A percentile compares a stretch with the other conserved stretches of the same genome.
These are phyloP conservation scores for Ceratotherium simum DNA, from an alignment of 2,113 vertebrate species.

Conservation along the genomic window DNA sequence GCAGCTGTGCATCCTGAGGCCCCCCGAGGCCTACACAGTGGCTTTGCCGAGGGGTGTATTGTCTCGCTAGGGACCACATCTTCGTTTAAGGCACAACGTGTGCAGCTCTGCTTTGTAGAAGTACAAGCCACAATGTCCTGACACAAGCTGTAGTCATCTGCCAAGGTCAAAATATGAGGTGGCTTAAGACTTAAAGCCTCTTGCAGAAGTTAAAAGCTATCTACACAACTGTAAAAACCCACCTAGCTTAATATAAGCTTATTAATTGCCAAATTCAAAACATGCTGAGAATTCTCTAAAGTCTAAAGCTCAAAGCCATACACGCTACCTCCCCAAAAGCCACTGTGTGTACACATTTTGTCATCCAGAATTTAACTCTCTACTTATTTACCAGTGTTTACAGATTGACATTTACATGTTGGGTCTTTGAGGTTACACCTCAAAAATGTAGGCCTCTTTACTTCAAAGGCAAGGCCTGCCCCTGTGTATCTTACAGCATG, in stretches of 20 bases:
- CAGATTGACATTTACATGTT: background rate
- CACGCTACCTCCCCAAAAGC: background rate
- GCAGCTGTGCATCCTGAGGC: background rate
- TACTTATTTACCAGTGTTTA: background rate
- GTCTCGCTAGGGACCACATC: background rate
- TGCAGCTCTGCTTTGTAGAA: background rate
- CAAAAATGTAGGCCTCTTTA: background rate
- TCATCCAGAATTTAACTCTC: background rate
- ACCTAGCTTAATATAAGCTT: background rate
- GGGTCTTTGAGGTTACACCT: background rate
- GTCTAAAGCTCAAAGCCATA: background rate
- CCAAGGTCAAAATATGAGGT: background rate
- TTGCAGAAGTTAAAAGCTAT: conserved; percentile 26
- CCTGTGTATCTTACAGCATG: background rate
- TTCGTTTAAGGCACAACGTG: background rate
- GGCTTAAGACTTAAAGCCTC: background rate
- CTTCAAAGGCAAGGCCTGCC: background rate
- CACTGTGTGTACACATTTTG: background rate
- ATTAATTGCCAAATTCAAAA: background rate
- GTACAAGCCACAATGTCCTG: background rate
- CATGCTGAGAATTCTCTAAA: background rate
- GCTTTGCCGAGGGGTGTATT: background rate
- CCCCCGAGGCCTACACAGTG: background rate
- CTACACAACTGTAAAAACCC: background rate
- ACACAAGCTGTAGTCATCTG: background rate